These are phyloP conservation scores for Monochamus saltuarius DNA, from an alignment of 1,140 invertebrate genomes.

Conservation along the genomic window DNA sequence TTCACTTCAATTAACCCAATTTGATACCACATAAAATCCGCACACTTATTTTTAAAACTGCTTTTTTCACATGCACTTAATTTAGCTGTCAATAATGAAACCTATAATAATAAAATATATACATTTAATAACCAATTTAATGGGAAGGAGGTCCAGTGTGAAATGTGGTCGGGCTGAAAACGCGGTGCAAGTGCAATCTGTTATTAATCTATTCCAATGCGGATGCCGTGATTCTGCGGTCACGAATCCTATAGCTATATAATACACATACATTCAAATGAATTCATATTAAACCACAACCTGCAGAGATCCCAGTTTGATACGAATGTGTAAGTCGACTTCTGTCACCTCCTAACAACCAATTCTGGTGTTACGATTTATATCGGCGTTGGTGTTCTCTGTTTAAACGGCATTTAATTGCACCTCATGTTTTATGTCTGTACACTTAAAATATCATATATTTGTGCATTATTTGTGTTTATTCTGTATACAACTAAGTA, in stretches of 20 bases:
- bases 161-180: no score
- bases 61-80: no score
- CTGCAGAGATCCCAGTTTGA: conserved; percentile 38
- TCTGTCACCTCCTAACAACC: conserved; percentile 39
- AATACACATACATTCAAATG: conserved; percentile 39
- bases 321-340: conserved; percentile 31
- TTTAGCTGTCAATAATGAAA: no score
- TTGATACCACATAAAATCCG: no score
- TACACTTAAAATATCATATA: no score
- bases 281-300: conserved; percentile 40
- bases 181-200: conserved; percentile 2
- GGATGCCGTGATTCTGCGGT: conserved; percentile 24
- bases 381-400: conserved; percentile 17
- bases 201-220: conserved; percentile 14
- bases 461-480: not conserved
- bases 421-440: no score
- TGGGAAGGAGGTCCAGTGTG: no score
- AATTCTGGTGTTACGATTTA: conserved; percentile 34
- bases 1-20: no score
- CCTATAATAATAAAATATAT: no score
- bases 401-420: not conserved
- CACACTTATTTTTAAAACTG: no score
- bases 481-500: no score
- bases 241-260: conserved; percentile 28
- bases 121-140: no score